Conservation (phyloP, 1,140 invertebrate species). For the Aphelenchoides besseyi region DNA sequence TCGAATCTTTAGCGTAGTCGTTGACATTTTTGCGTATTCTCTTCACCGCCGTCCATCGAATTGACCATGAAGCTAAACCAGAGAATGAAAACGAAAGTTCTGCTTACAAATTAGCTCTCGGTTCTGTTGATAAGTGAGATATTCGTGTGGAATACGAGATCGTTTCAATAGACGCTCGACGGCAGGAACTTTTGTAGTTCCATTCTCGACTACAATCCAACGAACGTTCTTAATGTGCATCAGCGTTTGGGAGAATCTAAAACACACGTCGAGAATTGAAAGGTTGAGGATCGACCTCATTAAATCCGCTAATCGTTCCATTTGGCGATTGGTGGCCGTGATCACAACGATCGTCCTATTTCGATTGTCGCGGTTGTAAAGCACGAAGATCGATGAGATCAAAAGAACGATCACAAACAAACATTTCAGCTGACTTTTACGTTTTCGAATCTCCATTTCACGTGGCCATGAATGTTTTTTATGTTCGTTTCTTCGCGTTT, state of each 20-base stretch:
- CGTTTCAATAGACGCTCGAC: slow-evolving; percentile 16
- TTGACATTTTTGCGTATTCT: neutral
- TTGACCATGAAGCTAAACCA: neutral
- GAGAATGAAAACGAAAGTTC: slow-evolving; percentile 63
- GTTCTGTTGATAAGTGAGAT: slow-evolving; percentile 2
- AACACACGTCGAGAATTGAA: neutral
- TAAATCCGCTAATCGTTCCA: slow-evolving; percentile 88
- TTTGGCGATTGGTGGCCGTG: slow-evolving; percentile 83
- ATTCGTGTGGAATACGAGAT: slow-evolving; percentile 27
- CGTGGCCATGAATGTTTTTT: too few species aligned
- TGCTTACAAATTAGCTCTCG: neutral
- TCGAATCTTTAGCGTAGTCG: neutral
- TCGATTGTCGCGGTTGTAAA: too few species aligned
- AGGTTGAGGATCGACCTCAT: slow-evolving; percentile 65
- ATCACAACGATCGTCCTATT: slow-evolving; percentile 70
- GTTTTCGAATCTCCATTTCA: too few species aligned
- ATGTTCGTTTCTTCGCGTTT: too few species aligned
- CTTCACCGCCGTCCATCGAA: neutral
- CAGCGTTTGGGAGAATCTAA: slow-evolving; percentile 26
- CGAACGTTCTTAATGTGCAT: slow-evolving; percentile 31
- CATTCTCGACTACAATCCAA: slow-evolving; percentile 33
- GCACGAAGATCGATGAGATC: too few species aligned
- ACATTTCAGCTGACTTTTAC: too few species aligned
- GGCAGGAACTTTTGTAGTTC: slow-evolving; percentile 13
- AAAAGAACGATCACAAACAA: too few species aligned